Evolutionary conservation across 1,140 invertebrate species (phyloP), one percentile per base, ranked within the genome.

Genomic region (Andricus grossulariae): DNA sequence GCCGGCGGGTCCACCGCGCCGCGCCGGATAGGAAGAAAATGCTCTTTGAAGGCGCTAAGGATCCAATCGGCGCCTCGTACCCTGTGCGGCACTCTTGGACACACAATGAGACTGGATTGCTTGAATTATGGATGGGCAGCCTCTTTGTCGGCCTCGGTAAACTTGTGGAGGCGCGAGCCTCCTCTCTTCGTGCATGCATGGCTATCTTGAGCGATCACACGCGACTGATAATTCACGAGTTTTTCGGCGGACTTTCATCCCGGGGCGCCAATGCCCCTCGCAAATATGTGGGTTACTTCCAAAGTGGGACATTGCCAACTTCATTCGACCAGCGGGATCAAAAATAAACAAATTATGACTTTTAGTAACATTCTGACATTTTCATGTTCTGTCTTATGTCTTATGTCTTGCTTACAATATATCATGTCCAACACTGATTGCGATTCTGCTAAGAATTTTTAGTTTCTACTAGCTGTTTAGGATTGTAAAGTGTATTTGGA

Each of bases 101-200:
- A 72, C 66, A 77, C 76, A 80, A 79, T 77, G 39, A 75, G 75
- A 77, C 70, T 76, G 74, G 81, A 83, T 79, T 77, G 76, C 77
- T 80, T 83, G 81, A 83, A 83, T 83, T 83, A 83, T 83, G 81
- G 81, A 83, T 80, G 79, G 70, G 70, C 81, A 60, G 19, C 21
- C 60, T 77, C 80, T 80, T 80, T 82, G 81, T 80, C 81, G 81
- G 78, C 21, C 19, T 70, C 4, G 3, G 52, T 49, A 32, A 45
- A 11, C 8, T 45, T 8, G 1, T 45, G 8, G 16, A 49, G 39
- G 72, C 39, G 16, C 49, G 45, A 18, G 55, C 21, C 21, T 50
- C 32, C 50, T 73, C 74, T 71, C 45, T 75, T 73, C 74, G 66
- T 75, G 71, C 77, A 75, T 79, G 73, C 75, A 79, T 78, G 72